Evolutionary conservation across 1,140 invertebrate species (phyloP).

Genomic region (Cydia fagiglandana): DNA sequence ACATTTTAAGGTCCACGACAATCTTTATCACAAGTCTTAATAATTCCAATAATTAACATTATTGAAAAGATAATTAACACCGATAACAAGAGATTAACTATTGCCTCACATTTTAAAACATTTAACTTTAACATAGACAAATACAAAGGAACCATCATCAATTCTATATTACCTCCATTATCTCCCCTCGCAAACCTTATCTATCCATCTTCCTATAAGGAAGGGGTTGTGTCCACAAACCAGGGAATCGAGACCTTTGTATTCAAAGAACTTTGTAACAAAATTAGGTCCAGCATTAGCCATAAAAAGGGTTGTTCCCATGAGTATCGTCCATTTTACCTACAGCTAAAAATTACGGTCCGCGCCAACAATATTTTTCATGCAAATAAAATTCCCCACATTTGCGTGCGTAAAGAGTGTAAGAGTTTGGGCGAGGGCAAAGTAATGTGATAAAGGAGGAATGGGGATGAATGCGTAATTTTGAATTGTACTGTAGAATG

Average conservation of each 20-base stretch:
- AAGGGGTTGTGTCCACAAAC: conserved; percentile 19
- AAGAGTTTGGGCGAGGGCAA: conserved; percentile 9
- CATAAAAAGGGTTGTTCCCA: conserved; percentile 35
- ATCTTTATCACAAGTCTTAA: neutral
- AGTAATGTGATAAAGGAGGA: conserved; percentile 17
- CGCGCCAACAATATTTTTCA: conserved; percentile 33
- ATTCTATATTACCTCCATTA: neutral
- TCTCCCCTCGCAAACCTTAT: conserved; percentile 14
- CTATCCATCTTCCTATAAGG: neutral
- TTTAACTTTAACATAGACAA: neutral
- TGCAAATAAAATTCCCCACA: conserved; percentile 36
- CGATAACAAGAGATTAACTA: neutral
- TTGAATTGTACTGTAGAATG: neutral
- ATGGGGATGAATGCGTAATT: conserved; percentile 6
- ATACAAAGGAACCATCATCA: neutral
- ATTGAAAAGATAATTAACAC: conserved; percentile 17
- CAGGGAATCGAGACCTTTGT: conserved; percentile 3
- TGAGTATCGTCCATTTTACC: conserved; percentile 31
- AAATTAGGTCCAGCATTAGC: conserved; percentile 1
- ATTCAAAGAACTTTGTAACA: neutral
- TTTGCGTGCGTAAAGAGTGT: conserved; percentile 30
- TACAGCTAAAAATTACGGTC: conserved; percentile 28
- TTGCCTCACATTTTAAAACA: conserved; percentile 4
- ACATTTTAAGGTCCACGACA: too few species aligned
- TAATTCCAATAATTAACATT: neutral